Conservation (phyloP, 1,140 invertebrate genomes). For the Drosophila kikkawai region DNA sequence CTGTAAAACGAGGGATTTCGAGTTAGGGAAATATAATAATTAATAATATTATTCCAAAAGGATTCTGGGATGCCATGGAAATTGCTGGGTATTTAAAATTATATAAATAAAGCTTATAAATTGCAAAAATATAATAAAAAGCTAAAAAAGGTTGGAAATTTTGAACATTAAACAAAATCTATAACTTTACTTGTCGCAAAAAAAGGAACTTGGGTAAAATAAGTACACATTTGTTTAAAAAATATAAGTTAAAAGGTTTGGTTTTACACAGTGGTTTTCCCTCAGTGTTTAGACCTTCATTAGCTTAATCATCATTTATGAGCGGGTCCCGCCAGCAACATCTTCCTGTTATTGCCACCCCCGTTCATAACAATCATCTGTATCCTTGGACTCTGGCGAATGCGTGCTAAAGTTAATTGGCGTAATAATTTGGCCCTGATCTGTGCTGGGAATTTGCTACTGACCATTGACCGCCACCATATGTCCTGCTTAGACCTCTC, state of each 20-base stretch:
- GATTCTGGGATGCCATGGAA: not conserved
- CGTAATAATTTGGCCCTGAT: constrained; percentile 48
- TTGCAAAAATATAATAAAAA: not conserved
- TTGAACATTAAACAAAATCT: no score
- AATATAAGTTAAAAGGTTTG: not conserved
- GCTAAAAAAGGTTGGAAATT: no score
- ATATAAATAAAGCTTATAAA: not conserved
- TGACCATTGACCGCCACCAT: constrained; percentile 36
- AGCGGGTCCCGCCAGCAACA: constrained; percentile 3
- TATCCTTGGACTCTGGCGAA: constrained; percentile 28
- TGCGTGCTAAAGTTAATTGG: constrained; percentile 50
- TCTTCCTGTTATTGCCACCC: constrained; percentile 8
- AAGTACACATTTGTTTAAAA: not conserved
- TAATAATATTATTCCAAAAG: no score
- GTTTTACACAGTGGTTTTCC: not conserved
- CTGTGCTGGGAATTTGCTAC: constrained; percentile 40
- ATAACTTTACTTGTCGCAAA: no score
- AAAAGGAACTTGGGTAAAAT: no score
- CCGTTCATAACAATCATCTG: constrained; percentile 31
- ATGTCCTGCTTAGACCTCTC: constrained; percentile 31
- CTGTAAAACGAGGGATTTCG: constrained; percentile 85
- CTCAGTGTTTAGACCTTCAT: constrained; percentile 30
- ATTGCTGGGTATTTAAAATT: not conserved
- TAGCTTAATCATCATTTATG: constrained; percentile 51
- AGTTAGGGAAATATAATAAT: not conserved